Conservation (phyloP, 2,113 vertebrate species). For the Copsychus sechellarum region DNA sequence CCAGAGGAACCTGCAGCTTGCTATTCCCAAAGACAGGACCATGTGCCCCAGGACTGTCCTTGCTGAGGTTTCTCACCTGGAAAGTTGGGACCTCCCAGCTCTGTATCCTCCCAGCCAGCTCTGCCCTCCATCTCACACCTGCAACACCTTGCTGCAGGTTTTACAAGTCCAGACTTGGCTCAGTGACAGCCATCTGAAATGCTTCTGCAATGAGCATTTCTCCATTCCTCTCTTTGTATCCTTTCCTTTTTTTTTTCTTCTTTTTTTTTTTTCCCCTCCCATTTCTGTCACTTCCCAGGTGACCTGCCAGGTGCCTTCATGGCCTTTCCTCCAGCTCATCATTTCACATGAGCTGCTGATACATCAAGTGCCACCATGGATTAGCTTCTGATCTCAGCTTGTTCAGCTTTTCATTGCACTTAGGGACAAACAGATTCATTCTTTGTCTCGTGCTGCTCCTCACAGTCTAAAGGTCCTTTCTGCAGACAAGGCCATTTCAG, state of each 20-base stretch:
- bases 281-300: conserved; percentile 6
- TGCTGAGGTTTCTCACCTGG: neutral
- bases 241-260: neutral
- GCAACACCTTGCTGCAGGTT: neutral
- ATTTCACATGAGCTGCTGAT: conserved; percentile 19
- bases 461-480: neutral
- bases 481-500: neutral
- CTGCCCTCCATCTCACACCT: neutral
- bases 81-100: neutral
- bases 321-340: conserved; percentile 15
- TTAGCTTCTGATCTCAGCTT: conserved; percentile 38
- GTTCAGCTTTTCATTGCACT: neutral
- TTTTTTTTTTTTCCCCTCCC: neutral
- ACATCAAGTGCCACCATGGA: conserved; percentile 4
- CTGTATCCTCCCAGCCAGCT: neutral
- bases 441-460: neutral
- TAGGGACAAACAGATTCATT: neutral
- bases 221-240: neutral
- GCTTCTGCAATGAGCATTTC: neutral
- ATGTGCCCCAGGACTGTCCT: fast-evolving
- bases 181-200: neutral
- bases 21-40: neutral
- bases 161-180: neutral
- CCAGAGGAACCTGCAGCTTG: neutral
- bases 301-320: neutral